Evolutionary conservation across 1,140 invertebrate genomes (phyloP), one percentile per base, ranked within the genome.

Genomic region (Arion vulgaris): DNA sequence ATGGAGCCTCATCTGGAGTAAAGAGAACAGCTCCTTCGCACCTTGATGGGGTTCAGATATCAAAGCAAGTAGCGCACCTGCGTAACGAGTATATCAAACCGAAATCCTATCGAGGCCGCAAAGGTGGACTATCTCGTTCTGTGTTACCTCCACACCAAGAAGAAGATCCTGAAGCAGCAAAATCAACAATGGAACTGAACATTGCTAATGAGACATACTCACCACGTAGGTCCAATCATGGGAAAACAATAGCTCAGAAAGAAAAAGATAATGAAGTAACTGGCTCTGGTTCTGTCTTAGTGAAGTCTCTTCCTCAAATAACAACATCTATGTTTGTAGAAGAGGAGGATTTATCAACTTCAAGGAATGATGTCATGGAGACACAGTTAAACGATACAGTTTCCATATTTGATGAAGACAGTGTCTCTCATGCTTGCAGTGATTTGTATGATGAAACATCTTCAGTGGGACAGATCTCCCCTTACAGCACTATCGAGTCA

Each of bases 111-210:
- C 77, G 34, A 15, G 49, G 26, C 2, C 23, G 36, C n/a, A 32
- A 39, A 41, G 36, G 15, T 49, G 41, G 5, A 45, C 2, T 32
- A n/a, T 28, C 1, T 34, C 32, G 57, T n/a, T 32, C 49, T 53
- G 45, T 23, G 28, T 53, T 80, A 57, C 0, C 36, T 36, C 32
- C 78, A 49, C 78, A 80, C 34, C 13, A 39, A 36, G 80, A 81
- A 74, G 80, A 81, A 39, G 80, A 81, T n/a, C 2, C 41, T 15
- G 80, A 81, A 41, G 13, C 51, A 51, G 71, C 69, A 2, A 72
- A 74, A 36, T 51, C 71, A 26, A 13, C 38, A 0, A 26, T 41
- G 39, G 80, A 81, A 53, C 38, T 73, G 28, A 66, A 66, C 62
- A 32, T 9, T 7, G 5, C 53, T 2, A n/a, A 57, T 57, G 53